Evolutionary conservation across 2,797 vertebrate species (phyloP), one percentile per base, ranked within the genome.

Genomic region (Notolabrus celidotus): DNA sequence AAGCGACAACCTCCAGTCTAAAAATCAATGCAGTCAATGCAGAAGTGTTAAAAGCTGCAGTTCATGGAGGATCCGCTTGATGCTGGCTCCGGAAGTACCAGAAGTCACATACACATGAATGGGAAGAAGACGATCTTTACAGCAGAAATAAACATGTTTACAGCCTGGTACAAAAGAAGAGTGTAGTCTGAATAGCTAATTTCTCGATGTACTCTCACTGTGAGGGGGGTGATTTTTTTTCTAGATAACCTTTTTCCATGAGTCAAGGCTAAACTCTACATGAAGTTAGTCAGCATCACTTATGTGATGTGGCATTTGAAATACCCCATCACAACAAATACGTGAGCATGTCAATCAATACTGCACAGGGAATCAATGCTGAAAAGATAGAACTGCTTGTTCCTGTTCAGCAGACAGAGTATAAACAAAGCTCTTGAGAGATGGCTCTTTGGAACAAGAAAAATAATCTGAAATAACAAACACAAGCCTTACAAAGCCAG

Each of bases 301-400:
- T 5, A 19, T 29, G 12, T 10, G 4, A 31, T 17, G 0, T 41
- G 16, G 39, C 11, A 31, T 53, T 12, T 9, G 25, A 29, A 39
- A 46, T 16, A 50, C 20, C 19, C 16, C 17, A 22, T 16, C 15
- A 39, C 19, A 51, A 20, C 3, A 29, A 51, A 53, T 27, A 47
- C 23, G 45, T 27, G 20, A 23, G 39, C 11, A 20, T n/a, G 11
- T 2, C 3, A 68, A 78, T 53, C 23, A 19, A 64, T 60, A 66
- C 9, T 31, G 20, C n/a, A 64, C 17, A 29, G 33, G 2, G 14
- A 50, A 22, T 41, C 1, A 2, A 41, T 27, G 50, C 42, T 9
- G 10, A 39, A 42, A 50, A 52, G 23, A 46, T 45, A 20, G 36
- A 52, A 22, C 41, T 4, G 19, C 34, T 5, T 50, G 23, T 51